phyloP scores from a whole-genome alignment of 2,113 vertebrate genomes.

The Hypomesus transpacificus region DNA sequence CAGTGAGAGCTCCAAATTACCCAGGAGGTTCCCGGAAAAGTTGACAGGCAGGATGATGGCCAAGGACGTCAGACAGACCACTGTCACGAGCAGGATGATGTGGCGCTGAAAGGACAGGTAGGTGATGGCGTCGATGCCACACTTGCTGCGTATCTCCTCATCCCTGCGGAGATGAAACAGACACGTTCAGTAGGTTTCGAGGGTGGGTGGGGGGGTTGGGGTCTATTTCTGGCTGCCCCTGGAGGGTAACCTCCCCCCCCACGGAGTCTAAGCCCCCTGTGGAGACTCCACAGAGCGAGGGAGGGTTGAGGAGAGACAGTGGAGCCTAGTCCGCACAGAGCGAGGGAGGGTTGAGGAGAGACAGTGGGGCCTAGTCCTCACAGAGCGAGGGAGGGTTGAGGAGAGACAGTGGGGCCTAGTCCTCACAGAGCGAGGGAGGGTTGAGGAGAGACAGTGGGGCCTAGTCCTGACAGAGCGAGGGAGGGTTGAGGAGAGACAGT shows the following conservation, averaged over 20 bases:
- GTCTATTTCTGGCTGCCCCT: background rate
- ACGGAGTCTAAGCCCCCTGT: background rate
- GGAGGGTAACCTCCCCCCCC: background rate
- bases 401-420: slow-evolving; percentile 15
- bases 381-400: no score
- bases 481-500: no score
- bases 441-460: no score
- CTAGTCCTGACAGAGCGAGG: slow-evolving; percentile 18
- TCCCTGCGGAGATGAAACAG: slow-evolving; percentile 73
- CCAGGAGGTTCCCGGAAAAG: slow-evolving; percentile 86
- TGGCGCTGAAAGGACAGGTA: slow-evolving; percentile 97
- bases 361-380: slow-evolving; percentile 18
- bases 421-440: slow-evolving; percentile 16
- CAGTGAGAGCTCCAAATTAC: slow-evolving; percentile 67
- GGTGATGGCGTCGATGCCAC: slow-evolving; percentile 88
- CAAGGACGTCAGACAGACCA: slow-evolving; percentile 89
- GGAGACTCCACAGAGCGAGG: no score
- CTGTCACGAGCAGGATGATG: slow-evolving; percentile 82
- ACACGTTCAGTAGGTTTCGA: background rate
- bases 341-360: no score
- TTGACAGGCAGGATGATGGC: slow-evolving; percentile 91
- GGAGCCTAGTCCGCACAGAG: slow-evolving; percentile 15
- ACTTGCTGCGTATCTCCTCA: slow-evolving; percentile 91
- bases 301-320: background rate
- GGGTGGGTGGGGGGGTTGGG: background rate